These are phyloP conservation scores for Gymnopithys bicolor DNA, from an alignment of 2,797 vertebrate genomes.

Conservation along the genomic window DNA sequence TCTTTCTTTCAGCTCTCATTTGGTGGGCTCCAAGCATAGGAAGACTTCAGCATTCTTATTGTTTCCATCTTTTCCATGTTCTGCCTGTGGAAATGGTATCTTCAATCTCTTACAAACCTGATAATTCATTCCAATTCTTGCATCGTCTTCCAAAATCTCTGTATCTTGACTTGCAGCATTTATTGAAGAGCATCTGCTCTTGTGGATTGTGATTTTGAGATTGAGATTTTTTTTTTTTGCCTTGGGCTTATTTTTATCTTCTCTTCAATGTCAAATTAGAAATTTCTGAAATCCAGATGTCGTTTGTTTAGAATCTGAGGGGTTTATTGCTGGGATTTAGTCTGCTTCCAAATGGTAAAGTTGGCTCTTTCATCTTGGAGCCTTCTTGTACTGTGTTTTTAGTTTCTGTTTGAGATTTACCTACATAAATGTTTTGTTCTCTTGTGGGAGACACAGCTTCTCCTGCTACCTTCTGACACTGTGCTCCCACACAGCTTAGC, in stretches of 20 bases:
- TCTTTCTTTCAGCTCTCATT: neutral
- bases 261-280: neutral
- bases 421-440: neutral
- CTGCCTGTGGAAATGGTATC: neutral
- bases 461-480: neutral
- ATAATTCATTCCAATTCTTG: neutral
- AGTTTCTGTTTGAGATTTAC: neutral
- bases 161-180: slow-evolving; percentile 1
- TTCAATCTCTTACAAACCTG: neutral
- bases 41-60: neutral
- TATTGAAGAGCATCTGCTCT: neutral
- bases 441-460: neutral
- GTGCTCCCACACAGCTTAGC: neutral
- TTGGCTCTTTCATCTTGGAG: neutral
- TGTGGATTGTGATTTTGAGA: neutral
- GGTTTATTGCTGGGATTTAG: neutral
- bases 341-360: neutral
- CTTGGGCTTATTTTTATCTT: neutral
- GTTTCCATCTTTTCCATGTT: neutral
- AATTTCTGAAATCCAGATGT: neutral
- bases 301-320: neutral
- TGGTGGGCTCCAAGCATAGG: neutral
- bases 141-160: neutral
- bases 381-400: neutral
- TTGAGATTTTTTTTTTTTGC: neutral